These are phyloP conservation scores for Manacus vitellinus DNA, from an alignment of 2,113 vertebrate species.

Conservation along the genomic window DNA sequence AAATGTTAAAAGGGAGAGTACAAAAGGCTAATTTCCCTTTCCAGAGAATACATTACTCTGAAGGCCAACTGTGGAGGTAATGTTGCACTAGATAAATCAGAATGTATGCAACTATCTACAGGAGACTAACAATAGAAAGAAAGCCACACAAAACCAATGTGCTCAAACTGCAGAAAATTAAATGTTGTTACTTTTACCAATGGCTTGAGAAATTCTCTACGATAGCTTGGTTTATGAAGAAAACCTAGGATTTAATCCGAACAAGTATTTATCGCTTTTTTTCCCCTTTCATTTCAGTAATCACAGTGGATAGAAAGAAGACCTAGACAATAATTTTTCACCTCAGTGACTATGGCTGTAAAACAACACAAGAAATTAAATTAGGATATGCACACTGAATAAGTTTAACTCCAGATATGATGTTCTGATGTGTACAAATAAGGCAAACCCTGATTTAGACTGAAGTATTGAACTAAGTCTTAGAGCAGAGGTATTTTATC, in stretches of 20 bases:
- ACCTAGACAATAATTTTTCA: background rate
- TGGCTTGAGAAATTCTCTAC: background rate
- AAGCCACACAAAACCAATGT: background rate
- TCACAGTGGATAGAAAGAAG: background rate
- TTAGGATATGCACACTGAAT: background rate
- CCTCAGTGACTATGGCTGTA: background rate
- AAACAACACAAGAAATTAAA: background rate
- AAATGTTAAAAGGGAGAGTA: background rate
- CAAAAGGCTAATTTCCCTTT: background rate
- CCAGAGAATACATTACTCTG: background rate
- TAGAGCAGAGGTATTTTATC: background rate
- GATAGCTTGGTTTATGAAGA: background rate
- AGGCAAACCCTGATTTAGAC: background rate
- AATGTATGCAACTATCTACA: background rate
- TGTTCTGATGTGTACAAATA: background rate
- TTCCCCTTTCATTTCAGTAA: background rate
- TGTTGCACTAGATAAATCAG: background rate
- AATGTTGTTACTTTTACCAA: background rate
- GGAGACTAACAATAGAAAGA: background rate
- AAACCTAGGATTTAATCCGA: background rate
- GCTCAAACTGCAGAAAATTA: constrained; percentile 6
- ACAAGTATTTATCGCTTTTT: background rate
- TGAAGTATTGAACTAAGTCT: background rate
- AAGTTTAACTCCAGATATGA: background rate
- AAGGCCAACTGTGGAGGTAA: background rate